A percentile compares a stretch with the other conserved stretches of the same genome.
Evolutionary conservation across 2,888 invertebrate species (phyloP).

Genomic region (Dasysyrphus albostriatus): DNA sequence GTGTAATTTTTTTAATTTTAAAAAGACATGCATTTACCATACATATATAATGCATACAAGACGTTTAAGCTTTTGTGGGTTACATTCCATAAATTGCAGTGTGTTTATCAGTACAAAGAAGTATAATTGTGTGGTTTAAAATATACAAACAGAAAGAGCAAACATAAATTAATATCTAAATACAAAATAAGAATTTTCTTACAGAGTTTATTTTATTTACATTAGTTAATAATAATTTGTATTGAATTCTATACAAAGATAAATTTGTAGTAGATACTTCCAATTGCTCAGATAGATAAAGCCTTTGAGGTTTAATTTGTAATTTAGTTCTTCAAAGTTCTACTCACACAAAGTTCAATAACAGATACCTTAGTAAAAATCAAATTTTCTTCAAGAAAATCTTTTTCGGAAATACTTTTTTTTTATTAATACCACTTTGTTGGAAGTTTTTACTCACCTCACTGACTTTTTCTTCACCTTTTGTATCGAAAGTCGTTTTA

Average conservation of each 20-base stretch:
- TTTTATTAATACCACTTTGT: too few species aligned
- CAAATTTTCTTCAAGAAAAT: too few species aligned
- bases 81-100: not conserved
- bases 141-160: constrained; percentile 5
- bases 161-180: not conserved
- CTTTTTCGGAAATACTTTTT: too few species aligned
- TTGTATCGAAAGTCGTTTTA: too few species aligned
- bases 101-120: not conserved
- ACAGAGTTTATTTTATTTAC: not conserved
- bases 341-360: too few species aligned
- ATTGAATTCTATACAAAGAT: not conserved
- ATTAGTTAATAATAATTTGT: not conserved
- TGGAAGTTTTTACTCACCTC: too few species aligned
- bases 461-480: too few species aligned
- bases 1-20: not conserved
- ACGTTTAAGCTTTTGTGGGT: not conserved
- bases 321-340: too few species aligned
- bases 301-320: too few species aligned
- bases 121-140: not conserved
- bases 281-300: too few species aligned
- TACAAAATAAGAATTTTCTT: not conserved
- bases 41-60: not conserved
- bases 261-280: not conserved
- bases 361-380: too few species aligned
- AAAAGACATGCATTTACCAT: not conserved